phyloP scores from a whole-genome alignment of 2,888 invertebrate species.

The Marronus borbonicus region DNA sequence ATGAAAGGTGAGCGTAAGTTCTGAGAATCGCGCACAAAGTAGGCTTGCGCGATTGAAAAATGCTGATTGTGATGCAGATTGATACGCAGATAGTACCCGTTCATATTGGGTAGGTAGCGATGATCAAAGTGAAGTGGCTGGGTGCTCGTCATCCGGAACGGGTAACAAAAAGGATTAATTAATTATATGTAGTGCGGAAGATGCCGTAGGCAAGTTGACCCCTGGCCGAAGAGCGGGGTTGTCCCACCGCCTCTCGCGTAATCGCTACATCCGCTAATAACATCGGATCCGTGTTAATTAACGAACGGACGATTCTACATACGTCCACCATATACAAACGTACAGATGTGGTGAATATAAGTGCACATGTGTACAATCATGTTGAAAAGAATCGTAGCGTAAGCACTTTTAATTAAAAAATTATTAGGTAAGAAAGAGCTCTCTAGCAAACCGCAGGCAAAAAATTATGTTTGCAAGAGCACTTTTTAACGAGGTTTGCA shows the following conservation, averaged over 20 bases:
- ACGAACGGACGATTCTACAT: conserved; percentile 58
- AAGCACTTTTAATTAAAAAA: too few relatives aligned
- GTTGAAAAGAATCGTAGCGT: background rate
- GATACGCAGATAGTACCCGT: background rate
- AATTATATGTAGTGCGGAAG: conserved; percentile 64
- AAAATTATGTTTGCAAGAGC: too few relatives aligned
- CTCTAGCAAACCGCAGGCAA: too few relatives aligned
- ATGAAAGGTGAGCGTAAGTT: too few relatives aligned
- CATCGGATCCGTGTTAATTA: conserved; percentile 65
- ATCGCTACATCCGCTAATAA: conserved; percentile 65
- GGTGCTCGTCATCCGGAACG: conserved; percentile 6
- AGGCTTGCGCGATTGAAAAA: background rate
- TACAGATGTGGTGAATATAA: background rate
- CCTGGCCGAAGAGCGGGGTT: conserved; percentile 62
- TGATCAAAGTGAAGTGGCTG: conserved; percentile 12
- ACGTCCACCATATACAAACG: background rate
- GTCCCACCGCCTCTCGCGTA: conserved; percentile 59
- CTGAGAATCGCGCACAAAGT: too few relatives aligned
- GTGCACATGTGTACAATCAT: background rate
- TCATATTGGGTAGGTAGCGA: background rate
- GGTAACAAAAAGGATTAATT: conserved; percentile 54
- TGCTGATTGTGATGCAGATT: background rate
- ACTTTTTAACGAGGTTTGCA: too few relatives aligned
- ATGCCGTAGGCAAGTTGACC: conserved; percentile 63
- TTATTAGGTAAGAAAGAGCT: too few relatives aligned